Percentiles rank a stretch among this genome's conserved stretches.
phyloP scores from a whole-genome alignment of 2,888 invertebrate species.

The Meta bourneti region DNA sequence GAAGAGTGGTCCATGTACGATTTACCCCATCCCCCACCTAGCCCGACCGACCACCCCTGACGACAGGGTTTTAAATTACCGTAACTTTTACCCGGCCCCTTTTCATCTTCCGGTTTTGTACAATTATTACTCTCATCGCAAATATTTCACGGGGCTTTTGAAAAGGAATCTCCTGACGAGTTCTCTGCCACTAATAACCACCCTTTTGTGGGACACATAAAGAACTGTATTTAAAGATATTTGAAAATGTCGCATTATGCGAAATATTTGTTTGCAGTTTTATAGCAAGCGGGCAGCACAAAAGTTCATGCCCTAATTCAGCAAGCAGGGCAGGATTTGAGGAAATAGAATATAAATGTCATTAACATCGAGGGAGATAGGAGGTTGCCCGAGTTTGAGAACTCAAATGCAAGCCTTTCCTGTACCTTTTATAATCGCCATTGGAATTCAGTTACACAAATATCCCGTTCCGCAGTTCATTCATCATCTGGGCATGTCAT shows the following conservation, averaged over 20 bases:
- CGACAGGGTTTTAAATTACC: not conserved
- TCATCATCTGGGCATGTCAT: not conserved
- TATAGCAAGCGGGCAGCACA: conserved; percentile 3
- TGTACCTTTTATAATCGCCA: not conserved
- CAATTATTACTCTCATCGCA: conserved; percentile 42
- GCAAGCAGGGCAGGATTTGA: not conserved
- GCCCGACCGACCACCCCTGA: no score
- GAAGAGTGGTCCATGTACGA: no score
- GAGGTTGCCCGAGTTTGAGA: not conserved
- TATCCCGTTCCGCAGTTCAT: not conserved
- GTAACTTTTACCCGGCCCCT: conserved; percentile 32
- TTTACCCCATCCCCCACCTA: no score
- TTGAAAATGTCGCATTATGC: conserved; percentile 46
- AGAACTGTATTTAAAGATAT: conserved; percentile 64
- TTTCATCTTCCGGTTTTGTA: conserved; percentile 38
- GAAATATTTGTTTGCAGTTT: conserved; percentile 19
- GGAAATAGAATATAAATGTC: not conserved
- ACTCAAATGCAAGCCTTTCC: not conserved
- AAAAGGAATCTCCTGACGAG: conserved; percentile 47
- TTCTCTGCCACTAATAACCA: conserved; percentile 42
- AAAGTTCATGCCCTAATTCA: not conserved
- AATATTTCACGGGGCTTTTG: conserved; percentile 51
- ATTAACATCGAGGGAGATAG: not conserved
- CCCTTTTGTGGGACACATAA: conserved; percentile 32
- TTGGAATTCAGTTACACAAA: not conserved